A percentile compares a stretch with the other conserved stretches of the same genome.
Conservation (phyloP, 2,888 invertebrate species). For the Trichacis sp. region DNA sequence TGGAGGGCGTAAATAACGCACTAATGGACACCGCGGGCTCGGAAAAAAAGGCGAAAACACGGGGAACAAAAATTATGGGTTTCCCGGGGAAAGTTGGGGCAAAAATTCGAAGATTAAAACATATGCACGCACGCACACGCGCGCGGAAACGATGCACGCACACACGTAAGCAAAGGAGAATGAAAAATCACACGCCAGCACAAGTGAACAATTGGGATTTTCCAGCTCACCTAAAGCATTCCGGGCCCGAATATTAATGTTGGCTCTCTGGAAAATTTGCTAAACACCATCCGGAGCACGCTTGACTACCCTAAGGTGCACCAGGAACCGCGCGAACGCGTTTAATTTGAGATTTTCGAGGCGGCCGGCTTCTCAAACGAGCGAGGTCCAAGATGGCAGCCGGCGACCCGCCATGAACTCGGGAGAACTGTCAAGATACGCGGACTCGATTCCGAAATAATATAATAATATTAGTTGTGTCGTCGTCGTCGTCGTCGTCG, state of each 20-base stretch:
- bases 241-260: conserved; percentile 74
- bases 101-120: conserved; percentile 18
- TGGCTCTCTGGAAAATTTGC: conserved; percentile 48
- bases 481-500: too few relatives aligned
- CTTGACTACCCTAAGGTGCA: conserved; percentile 49
- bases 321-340: conserved; percentile 59
- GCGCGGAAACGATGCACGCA: conserved; percentile 43
- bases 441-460: too few relatives aligned
- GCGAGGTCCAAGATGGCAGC: conserved; percentile 85
- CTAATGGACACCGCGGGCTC: background rate
- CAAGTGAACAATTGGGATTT: conserved; percentile 48
- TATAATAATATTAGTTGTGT: too few relatives aligned
- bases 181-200: conserved; percentile 58
- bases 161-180: conserved; percentile 54
- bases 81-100: conserved; percentile 1
- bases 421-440: too few relatives aligned
- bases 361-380: conserved; percentile 80
- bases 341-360: conserved; percentile 63
- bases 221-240: conserved; percentile 77
- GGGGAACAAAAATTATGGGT: conserved; percentile 1
- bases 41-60: background rate
- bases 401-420: conserved; percentile 77
- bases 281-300: conserved; percentile 49
- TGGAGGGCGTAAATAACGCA: conserved; percentile 11
- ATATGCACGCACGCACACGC: conserved; percentile 48